A percentile compares a stretch with the other conserved stretches of the same genome.
These are phyloP conservation scores for Pachyramphus minor DNA, from an alignment of 2,113 vertebrate species.

Conservation along the genomic window DNA sequence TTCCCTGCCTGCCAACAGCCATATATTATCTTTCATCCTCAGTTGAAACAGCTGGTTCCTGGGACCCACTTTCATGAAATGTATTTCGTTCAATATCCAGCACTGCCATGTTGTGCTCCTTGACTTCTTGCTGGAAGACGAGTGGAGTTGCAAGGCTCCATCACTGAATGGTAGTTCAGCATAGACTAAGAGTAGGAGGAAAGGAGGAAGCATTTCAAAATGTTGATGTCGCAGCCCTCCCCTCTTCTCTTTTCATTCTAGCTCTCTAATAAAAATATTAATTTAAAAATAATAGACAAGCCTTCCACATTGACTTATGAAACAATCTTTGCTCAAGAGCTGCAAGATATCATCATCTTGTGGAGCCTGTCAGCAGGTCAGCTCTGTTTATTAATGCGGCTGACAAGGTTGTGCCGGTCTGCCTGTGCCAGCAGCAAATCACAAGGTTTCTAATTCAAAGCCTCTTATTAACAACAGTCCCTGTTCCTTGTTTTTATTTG, in stretches of 20 bases:
- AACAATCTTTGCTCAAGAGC: not conserved
- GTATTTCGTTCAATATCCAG: not conserved
- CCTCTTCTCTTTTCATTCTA: not conserved
- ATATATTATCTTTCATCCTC: not conserved
- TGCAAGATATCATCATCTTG: not conserved
- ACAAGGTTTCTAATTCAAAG: constrained; percentile 9
- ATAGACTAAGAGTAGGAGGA: not conserved
- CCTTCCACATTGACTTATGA: not conserved
- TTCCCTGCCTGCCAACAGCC: not conserved
- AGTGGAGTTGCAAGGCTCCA: not conserved
- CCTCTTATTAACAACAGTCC: not conserved
- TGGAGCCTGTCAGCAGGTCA: constrained; percentile 33
- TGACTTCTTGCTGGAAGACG: not conserved
- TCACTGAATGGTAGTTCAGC: not conserved
- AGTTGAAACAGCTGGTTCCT: not conserved
- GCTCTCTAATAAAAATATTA: not conserved
- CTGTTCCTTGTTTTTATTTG: constrained; percentile 18
- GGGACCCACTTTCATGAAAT: not conserved
- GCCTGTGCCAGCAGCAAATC: constrained; percentile 16
- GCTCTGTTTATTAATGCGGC: constrained; percentile 18
- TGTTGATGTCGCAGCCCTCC: not conserved
- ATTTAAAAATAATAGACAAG: not conserved
- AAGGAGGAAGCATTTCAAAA: not conserved
- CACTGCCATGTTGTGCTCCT: not conserved
- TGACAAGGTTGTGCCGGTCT: constrained; percentile 6